phyloP scores from a whole-genome alignment of 1,140 invertebrate species.

The Tachypleus tridentatus region DNA sequence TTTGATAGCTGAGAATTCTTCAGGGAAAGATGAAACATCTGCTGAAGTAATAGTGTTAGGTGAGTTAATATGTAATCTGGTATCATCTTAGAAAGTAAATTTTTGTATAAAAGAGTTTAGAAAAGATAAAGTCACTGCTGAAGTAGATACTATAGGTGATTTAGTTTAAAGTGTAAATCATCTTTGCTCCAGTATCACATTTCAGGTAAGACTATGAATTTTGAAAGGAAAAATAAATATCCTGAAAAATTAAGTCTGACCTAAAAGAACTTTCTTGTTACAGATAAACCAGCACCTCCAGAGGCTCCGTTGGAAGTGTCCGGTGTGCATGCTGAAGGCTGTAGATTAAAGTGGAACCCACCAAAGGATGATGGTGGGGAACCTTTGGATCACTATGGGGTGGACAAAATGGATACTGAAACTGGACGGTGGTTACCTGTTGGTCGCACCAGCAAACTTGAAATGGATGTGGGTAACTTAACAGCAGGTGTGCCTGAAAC shows the following conservation, averaged over 20 bases:
- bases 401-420: constrained; percentile 90
- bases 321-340: constrained; percentile 84
- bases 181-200: no score
- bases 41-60: constrained; percentile 80
- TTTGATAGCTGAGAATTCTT: constrained; percentile 70
- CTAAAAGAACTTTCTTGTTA: constrained; percentile 32
- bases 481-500: constrained; percentile 53
- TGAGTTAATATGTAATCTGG: constrained; percentile 20
- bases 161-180: no score
- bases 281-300: constrained; percentile 80
- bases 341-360: constrained; percentile 79
- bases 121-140: no score
- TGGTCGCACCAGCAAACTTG: constrained; percentile 62
- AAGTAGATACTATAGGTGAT: no score
- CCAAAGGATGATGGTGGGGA: constrained; percentile 91
- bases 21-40: constrained; percentile 77
- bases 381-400: constrained; percentile 82
- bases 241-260: neutral
- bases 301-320: constrained; percentile 71
- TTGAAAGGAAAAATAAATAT: no score
- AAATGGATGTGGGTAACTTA: constrained; percentile 75
- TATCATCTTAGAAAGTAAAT: no score
- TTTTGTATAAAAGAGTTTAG: no score
- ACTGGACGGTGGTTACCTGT: constrained; percentile 81
- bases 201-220: no score